Base-by-base conservation (phyloP, 1,140 invertebrate species). In the Pseudomyrmex sp. region DNA sequence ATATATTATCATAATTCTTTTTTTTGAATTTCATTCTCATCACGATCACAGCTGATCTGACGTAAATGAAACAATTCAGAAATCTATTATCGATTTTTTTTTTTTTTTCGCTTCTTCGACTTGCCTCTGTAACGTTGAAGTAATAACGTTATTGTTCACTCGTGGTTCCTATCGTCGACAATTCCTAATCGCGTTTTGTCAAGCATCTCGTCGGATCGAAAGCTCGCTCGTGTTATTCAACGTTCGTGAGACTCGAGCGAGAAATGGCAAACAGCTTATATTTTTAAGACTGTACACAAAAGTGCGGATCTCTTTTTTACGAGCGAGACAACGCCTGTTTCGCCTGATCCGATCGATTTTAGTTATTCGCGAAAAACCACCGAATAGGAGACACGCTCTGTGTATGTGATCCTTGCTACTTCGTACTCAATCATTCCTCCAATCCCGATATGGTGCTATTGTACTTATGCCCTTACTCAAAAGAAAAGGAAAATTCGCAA, bases 151-250 rank as follows among this genome's bases (percentile, higher is more conserved):
- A 77, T 66, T 66, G 44, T 44, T 77, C 62, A 77, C 58, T 85
- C 68, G 82, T 85, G 86, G 83, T 88, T 88, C 86, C 83, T 88
- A 88, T 88, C 59, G 48, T 84, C 74, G 77, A 87, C 86, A 83
- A 85, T 66, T 88, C 65, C 75, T 84, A 88, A 87, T 69, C 58
- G 69, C 62, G 61, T 50, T 15, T 69, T 83, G 52, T 73, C 70
- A 84, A 75, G 56, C 48, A 65, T 74, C 35, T 50, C 52, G 54
- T 86, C 58, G 82, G 52, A 70, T 80, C 58, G 48, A 26, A 46
- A 52, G 50, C 50, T 10, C 50, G 50, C 84, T 88, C 80, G 66
- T 65, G 72, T 87, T 68, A 35, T 84, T 59, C 56, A 83, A 20
- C 65, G 26, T 79, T 26, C 52, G 46, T 12, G 52, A 82, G 15